These are phyloP conservation scores for Lithophane ornitopus DNA, from an alignment of 2,888 invertebrate species.

Conservation along the genomic window DNA sequence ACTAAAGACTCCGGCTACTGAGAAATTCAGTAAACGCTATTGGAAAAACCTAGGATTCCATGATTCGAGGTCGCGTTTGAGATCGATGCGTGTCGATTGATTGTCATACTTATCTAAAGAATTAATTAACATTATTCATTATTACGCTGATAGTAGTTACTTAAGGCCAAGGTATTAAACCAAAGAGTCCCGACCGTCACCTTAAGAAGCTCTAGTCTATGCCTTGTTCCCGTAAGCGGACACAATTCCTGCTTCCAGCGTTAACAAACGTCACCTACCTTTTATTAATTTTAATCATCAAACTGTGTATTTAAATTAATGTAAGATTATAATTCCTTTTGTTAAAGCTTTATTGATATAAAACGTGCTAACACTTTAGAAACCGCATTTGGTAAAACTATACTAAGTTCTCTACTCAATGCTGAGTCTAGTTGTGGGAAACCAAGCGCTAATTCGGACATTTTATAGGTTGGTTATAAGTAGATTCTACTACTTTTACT, in stretches of 20 bases:
- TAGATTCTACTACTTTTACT: slow-evolving; percentile 39
- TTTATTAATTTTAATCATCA: background rate
- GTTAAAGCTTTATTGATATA: background rate
- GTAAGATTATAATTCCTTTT: background rate
- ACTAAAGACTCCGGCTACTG: background rate
- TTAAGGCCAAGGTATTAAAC: too few species aligned
- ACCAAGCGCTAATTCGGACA: slow-evolving; percentile 37
- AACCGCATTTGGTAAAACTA: slow-evolving; percentile 25
- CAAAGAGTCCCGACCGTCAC: background rate
- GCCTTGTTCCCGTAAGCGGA: background rate
- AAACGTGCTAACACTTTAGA: background rate
- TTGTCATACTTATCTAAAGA: background rate
- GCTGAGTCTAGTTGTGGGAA: slow-evolving; percentile 37
- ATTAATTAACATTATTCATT: background rate
- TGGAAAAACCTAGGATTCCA: background rate
- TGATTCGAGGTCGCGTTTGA: background rate
- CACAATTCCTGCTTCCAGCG: background rate
- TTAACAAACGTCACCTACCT: background rate
- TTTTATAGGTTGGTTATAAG: slow-evolving; percentile 38
- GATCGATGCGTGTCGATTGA: background rate
- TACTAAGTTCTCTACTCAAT: slow-evolving; percentile 18
- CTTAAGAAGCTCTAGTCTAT: background rate
- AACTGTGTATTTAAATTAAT: background rate
- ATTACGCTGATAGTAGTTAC: background rate
- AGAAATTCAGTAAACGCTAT: background rate